Base-by-base conservation (phyloP, 2,888 invertebrate genomes). In the Pseudeuparius sepicola region DNA sequence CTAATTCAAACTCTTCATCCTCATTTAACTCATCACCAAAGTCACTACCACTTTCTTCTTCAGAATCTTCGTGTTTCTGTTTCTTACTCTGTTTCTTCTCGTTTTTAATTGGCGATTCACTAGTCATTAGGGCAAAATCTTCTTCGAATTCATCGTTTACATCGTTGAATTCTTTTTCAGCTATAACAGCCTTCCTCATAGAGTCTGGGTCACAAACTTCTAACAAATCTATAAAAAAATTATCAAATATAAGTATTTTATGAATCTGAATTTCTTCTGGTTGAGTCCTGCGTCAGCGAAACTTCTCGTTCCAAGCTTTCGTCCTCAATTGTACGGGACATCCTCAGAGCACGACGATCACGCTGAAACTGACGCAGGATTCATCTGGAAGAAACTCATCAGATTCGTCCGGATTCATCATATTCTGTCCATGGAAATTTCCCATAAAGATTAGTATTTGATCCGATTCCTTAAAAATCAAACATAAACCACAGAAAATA, bases 151-250 rank as follows among this genome's bases (percentile, higher is more conserved):
- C 78, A 29, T 66, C 61, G 46, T 66, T 64, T 2, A 51, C 55
- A 54, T 73, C 69, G 23, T 71, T 65, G 16, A 78, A 56, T 53
- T 75, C 71, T 48, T 73, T 70, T 50, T 78, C 75, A 9, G 72
- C 70, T 36, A 70, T 68, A 2, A 71, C 68, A 27, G 72, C 68
- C 45, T 68, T 66, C 53, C 74, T 70, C 48, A 76, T 67, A 39
- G 73, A 75, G 34, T 76, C 68, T 39, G 70, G 66, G 50, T 84
- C 78, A 57, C 84, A 83, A 36, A 82, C 70, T 63, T 85, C 83
- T 49, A 85, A 64, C 49, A 79, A 63, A 68, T 77, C 77, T 75
- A 57, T 42, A 41, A 46, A 45, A 42, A 42, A 42, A 34, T 10
- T 24, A 14, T 10, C 12, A 31, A 24, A 28, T 28, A 36, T 27